phyloP scores from a whole-genome alignment of 2,113 vertebrate genomes.

The Empidonax traillii region DNA sequence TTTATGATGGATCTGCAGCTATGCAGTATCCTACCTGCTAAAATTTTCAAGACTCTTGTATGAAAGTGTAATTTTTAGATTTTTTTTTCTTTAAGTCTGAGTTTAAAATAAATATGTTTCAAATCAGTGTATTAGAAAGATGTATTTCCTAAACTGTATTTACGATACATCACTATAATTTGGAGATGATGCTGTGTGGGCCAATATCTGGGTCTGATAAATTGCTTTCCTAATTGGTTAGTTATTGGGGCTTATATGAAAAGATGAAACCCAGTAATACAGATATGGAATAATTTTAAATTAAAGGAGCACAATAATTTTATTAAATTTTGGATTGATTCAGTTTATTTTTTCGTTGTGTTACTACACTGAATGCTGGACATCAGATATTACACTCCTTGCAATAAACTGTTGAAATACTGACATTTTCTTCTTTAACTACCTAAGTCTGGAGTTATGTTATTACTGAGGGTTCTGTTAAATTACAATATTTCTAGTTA shows the following conservation, averaged over 20 bases:
- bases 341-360: background rate
- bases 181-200: background rate
- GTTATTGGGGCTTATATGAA: background rate
- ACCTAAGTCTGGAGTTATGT: background rate
- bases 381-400: fast-evolving
- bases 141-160: background rate
- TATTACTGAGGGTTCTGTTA: background rate
- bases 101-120: background rate
- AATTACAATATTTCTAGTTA: background rate
- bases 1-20: background rate
- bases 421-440: background rate
- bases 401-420: background rate
- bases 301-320: background rate
- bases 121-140: background rate
- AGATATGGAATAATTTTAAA: background rate
- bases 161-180: background rate
- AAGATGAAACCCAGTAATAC: background rate
- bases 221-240: background rate
- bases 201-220: background rate
- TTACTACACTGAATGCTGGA: background rate
- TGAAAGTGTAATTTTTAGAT: background rate
- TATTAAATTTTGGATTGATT: background rate
- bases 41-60: background rate
- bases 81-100: background rate
- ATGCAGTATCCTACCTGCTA: background rate